Percentiles rank a stretch among this genome's conserved stretches.
Evolutionary conservation across 2,888 invertebrate genomes (phyloP).

Genomic region (Drosophila conformis): DNA sequence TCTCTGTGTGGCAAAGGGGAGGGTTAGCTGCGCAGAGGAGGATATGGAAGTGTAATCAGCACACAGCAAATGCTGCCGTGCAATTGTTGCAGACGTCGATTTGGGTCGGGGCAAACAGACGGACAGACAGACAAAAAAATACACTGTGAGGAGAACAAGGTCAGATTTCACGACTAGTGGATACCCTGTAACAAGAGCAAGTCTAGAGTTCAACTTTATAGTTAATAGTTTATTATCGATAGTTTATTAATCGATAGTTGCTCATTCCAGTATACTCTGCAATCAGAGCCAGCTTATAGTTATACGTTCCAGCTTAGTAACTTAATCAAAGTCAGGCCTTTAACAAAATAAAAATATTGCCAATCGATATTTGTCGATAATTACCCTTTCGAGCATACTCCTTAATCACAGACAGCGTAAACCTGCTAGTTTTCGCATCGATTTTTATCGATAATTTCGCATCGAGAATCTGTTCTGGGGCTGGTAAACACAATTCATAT

Average conservation of each 20-base stretch:
- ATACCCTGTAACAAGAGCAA: background rate
- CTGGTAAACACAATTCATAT: background rate
- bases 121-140: slow-evolving; percentile 6
- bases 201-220: background rate
- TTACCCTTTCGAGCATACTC: background rate
- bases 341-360: background rate
- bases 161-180: background rate
- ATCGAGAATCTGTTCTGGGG: background rate
- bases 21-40: background rate
- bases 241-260: background rate
- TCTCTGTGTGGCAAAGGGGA: background rate
- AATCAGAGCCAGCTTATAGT: background rate
- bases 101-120: slow-evolving; percentile 67
- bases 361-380: background rate
- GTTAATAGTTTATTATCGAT: too few relatives aligned
- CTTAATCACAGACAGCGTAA: background rate
- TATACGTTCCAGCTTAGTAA: background rate
- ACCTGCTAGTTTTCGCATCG: accelerated
- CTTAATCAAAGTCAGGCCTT: background rate
- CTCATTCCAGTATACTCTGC: background rate
- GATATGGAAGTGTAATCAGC: slow-evolving; percentile 56
- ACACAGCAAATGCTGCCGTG: slow-evolving; percentile 42
- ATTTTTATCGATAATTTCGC: background rate
- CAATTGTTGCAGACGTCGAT: slow-evolving; percentile 76
- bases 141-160: slow-evolving; percentile 5